phyloP scores from a whole-genome alignment of 2,113 vertebrate genomes.

The Willisornis vidua region DNA sequence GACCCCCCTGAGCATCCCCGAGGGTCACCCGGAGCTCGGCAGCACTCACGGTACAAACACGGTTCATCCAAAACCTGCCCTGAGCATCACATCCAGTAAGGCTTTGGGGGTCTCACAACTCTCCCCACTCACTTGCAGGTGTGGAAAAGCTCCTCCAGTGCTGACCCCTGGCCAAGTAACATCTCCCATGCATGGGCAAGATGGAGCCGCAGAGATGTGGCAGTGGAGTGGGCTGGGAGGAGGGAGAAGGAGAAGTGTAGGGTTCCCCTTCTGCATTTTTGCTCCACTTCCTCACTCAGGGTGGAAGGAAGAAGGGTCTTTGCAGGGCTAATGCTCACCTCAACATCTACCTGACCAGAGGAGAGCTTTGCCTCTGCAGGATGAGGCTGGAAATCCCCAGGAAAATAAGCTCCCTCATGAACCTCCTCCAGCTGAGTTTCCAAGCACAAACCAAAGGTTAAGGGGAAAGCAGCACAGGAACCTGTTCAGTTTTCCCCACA shows the following conservation, averaged over 20 bases:
- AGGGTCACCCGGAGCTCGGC: neutral
- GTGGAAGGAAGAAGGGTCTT: neutral
- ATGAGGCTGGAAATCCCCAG: neutral
- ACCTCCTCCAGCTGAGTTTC: neutral
- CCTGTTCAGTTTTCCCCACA: neutral
- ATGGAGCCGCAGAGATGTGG: neutral
- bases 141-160: neutral
- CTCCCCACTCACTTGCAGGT: fast-evolving
- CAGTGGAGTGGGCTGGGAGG: neutral
- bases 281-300: fast-evolving
- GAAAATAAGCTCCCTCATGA: neutral
- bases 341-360: fast-evolving
- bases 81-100: neutral
- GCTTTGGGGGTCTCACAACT: neutral
- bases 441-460: neutral
- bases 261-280: neutral
- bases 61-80: neutral
- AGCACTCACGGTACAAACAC: neutral
- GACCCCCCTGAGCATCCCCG: neutral
- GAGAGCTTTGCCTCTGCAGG: neutral
- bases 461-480: neutral
- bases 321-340: neutral
- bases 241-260: neutral
- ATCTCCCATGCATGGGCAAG: fast-evolving
- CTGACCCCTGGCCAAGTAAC: neutral